Evolutionary conservation across 2,888 invertebrate genomes (phyloP).

Genomic region (Rhorus exstirpatorius): DNA sequence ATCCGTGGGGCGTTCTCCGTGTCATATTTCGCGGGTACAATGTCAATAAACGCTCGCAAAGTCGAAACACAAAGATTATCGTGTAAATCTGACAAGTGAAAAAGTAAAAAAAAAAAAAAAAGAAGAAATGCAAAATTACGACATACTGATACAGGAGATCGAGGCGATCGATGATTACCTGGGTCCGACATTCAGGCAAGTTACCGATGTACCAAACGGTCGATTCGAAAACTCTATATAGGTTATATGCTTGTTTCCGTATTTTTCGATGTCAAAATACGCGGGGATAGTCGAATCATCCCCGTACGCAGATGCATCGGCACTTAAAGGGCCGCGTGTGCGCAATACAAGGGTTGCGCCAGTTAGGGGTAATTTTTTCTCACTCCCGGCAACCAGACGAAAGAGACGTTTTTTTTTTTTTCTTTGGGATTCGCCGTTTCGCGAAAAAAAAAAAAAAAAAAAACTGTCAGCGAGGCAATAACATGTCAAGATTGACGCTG

Average conservation of each 20-base stretch:
- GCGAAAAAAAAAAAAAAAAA: no score
- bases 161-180: conserved; percentile 97
- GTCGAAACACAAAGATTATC: conserved; percentile 1
- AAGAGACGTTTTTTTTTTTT: conserved; percentile 10
- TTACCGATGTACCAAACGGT: conserved; percentile 18
- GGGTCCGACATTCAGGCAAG: conserved; percentile 95
- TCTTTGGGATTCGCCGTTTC: neutral
- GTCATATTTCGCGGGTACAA: neutral
- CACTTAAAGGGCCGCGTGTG: conserved; percentile 75
- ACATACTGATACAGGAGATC: conserved; percentile 91
- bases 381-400: conserved; percentile 26
- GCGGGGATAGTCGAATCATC: conserved; percentile 74
- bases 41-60: neutral
- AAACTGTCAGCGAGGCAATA: conserved; percentile 32
- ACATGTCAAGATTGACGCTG: conserved; percentile 78
- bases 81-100: neutral
- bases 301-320: conserved; percentile 79
- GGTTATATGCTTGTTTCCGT: conserved; percentile 24
- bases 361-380: conserved; percentile 46
- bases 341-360: conserved; percentile 79
- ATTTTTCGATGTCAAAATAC: conserved; percentile 71
- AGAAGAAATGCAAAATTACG: conserved; percentile 87
- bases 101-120: no score
- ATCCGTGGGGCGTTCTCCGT: conserved; percentile 10
- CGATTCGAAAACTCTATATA: neutral